These are phyloP conservation scores for Campopleginae sp. DNA, from an alignment of 2,888 invertebrate genomes.

Conservation along the genomic window DNA sequence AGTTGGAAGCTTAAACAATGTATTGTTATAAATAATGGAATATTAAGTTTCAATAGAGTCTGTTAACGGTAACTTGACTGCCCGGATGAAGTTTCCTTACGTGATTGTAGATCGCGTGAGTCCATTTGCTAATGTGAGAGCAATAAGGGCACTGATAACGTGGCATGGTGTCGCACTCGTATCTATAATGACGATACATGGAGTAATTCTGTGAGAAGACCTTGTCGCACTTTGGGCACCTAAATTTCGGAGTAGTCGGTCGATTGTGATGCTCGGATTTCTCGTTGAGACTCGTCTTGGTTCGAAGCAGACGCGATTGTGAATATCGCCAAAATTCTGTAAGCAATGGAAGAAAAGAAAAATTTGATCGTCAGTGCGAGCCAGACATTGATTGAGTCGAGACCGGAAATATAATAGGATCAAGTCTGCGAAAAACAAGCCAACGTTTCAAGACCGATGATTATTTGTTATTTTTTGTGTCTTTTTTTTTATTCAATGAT, in stretches of 20 bases:
- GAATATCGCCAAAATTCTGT: constrained; percentile 71
- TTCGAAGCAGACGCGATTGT: constrained; percentile 16
- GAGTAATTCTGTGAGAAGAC: constrained; percentile 80
- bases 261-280: constrained; percentile 46
- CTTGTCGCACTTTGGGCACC: constrained; percentile 80
- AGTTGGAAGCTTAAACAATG: not conserved
- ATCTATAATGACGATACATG: constrained; percentile 82
- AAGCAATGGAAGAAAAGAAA: constrained; percentile 61
- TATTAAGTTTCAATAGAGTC: constrained; percentile 73
- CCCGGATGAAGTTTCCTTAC: constrained; percentile 79
- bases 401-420: not conserved
- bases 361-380: not conserved
- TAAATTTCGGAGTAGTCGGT: constrained; percentile 66
- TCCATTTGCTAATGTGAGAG: constrained; percentile 80
- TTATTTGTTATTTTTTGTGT: constrained; percentile 14
- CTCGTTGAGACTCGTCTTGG: not conserved
- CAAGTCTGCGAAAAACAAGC: constrained; percentile 36
- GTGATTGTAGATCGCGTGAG: constrained; percentile 80
- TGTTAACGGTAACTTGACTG: constrained; percentile 74
- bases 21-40: not conserved
- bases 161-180: constrained; percentile 82
- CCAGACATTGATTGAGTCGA: not conserved
- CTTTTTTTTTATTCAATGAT: constrained; percentile 29
- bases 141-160: constrained; percentile 82
- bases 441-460: constrained; percentile 16